phyloP scores from a whole-genome alignment of 2,113 vertebrate species.

The Electrona antarctica region DNA sequence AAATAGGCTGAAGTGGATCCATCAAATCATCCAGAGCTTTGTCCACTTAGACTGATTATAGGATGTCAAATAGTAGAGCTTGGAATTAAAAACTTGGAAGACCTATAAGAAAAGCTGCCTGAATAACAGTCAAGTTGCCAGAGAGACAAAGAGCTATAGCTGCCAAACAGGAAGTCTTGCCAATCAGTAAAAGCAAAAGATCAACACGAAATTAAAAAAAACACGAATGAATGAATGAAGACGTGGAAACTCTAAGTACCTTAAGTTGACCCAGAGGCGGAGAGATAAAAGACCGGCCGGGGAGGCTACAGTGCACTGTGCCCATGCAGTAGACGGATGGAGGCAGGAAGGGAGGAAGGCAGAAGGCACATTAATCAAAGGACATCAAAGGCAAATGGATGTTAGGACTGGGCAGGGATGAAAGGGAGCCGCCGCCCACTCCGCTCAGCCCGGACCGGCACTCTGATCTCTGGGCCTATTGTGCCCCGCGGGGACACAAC shows the following conservation, averaged over 20 bases:
- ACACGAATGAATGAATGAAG: no score
- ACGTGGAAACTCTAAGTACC: no score
- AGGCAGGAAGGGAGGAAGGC: conserved; percentile 38
- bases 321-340: conserved; percentile 33
- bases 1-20: no score
- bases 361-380: conserved; percentile 76
- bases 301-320: conserved; percentile 14
- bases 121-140: no score
- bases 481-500: conserved; percentile 53
- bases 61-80: no score
- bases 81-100: no score
- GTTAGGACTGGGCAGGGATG: conserved; percentile 55
- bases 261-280: not conserved
- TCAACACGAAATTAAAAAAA: no score
- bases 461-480: conserved; percentile 69
- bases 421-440: conserved; percentile 70
- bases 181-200: conserved; percentile 5
- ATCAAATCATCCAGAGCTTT: no score
- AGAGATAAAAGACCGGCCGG: conserved; percentile 4
- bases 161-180: no score
- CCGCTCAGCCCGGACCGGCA: conserved; percentile 65
- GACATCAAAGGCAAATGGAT: conserved; percentile 73
- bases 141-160: no score
- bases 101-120: no score
- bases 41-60: no score